Conservation (phyloP, 1,140 invertebrate genomes). For the Lineus longissimus region DNA sequence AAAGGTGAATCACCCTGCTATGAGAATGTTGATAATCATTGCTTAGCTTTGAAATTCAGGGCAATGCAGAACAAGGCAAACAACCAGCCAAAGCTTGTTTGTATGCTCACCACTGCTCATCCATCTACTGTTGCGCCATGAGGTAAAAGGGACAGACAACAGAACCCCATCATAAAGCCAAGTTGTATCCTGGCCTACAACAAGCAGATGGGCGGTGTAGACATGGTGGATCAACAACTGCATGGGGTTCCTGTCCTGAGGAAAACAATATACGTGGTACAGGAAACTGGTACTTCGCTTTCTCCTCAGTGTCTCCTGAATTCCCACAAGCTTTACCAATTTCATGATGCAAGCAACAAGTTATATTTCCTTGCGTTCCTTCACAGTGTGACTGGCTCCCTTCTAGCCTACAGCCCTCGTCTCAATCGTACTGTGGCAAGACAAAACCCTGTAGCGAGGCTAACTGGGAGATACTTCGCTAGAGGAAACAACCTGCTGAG, state of each 20-base stretch:
- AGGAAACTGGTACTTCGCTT: not conserved
- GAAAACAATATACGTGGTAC: conserved; percentile 1
- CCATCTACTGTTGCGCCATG: not conserved
- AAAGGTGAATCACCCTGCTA: not conserved
- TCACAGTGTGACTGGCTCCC: not conserved
- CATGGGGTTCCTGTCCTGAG: not conserved
- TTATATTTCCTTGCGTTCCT: conserved; percentile 1
- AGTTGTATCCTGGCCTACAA: conserved; percentile 2
- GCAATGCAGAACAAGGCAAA: not conserved
- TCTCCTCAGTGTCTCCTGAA: not conserved
- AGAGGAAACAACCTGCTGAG: not conserved
- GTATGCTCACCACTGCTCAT: not conserved
- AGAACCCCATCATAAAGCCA: not conserved
- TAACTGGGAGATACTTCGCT: not conserved
- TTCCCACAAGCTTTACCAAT: not conserved
- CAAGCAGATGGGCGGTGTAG: conserved; percentile 2
- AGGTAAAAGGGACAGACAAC: not conserved
- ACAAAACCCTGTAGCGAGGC: not conserved
- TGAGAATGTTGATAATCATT: not conserved
- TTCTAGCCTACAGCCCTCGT: not conserved
- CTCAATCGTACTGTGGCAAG: not conserved
- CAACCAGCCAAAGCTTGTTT: not conserved
- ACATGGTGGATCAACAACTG: conserved; percentile 1
- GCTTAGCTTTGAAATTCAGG: not conserved
- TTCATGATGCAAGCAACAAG: not conserved